These are phyloP conservation scores for Poeciliopsis infans DNA, from an alignment of 2,797 vertebrate species.

Conservation along the genomic window DNA sequence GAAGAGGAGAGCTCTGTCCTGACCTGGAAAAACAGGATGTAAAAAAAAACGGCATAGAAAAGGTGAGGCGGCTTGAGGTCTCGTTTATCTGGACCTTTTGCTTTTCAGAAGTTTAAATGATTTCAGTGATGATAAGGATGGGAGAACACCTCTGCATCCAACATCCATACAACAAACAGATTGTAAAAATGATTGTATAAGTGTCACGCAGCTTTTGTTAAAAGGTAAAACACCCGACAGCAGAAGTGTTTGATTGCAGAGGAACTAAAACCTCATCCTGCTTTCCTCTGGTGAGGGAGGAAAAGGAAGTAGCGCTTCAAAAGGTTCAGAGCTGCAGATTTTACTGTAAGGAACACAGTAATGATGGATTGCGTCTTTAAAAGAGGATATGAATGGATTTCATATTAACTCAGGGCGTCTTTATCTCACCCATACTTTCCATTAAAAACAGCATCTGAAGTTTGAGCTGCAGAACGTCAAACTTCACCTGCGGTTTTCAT, in stretches of 20 bases:
- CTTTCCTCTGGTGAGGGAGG: conserved; percentile 39
- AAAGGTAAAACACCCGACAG: conserved; percentile 10
- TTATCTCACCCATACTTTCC: background rate
- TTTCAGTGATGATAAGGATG: background rate
- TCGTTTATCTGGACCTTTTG: background rate
- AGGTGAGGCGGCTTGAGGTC: background rate
- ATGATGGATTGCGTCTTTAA: background rate
- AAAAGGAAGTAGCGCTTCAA: conserved; percentile 56
- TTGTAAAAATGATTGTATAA: background rate
- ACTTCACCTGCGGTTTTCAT: background rate
- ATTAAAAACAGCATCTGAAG: background rate
- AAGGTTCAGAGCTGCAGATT: conserved; percentile 18
- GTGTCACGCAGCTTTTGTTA: background rate
- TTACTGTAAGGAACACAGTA: background rate
- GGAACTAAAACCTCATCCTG: conserved; percentile 69
- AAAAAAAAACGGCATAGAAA: background rate
- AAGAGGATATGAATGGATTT: background rate
- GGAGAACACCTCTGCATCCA: background rate
- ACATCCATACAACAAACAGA: background rate
- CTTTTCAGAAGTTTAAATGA: background rate
- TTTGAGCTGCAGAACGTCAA: background rate
- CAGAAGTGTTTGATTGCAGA: conserved; percentile 51
- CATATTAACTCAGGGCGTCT: background rate
- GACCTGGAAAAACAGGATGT: conserved; percentile 58
- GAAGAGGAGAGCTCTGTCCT: conserved; percentile 31